A percentile compares a stretch with the other conserved stretches of the same genome.
phyloP scores from a whole-genome alignment of 2,113 vertebrate genomes.

The Sula dactylatra region DNA sequence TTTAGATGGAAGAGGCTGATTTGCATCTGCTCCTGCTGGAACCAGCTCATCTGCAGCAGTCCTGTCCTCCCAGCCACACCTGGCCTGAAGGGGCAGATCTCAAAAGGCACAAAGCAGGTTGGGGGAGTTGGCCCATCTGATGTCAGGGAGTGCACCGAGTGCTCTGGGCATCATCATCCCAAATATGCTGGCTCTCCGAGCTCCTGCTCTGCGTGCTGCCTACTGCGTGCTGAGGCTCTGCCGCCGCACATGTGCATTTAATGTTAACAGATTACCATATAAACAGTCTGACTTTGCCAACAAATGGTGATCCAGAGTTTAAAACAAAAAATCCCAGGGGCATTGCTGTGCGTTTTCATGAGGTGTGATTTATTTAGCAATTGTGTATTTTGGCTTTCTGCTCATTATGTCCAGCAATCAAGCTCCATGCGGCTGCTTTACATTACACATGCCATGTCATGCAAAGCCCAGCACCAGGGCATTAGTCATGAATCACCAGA shows the following conservation, averaged over 20 bases:
- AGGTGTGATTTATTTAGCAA: constrained; percentile 20
- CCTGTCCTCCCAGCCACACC: neutral
- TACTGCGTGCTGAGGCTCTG: rapidly evolving
- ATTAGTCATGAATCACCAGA: neutral
- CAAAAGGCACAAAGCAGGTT: neutral
- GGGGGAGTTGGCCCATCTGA: rapidly evolving
- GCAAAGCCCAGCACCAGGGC: neutral
- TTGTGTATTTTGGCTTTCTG: constrained; percentile 50
- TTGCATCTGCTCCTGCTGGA: neutral
- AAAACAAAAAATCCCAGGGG: constrained; percentile 25
- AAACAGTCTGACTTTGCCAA: constrained; percentile 16
- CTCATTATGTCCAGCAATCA: neutral
- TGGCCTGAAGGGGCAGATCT: neutral
- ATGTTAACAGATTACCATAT: neutral
- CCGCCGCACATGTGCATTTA: neutral
- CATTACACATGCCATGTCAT: neutral
- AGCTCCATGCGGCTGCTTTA: neutral
- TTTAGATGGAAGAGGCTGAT: neutral
- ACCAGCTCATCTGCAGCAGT: neutral
- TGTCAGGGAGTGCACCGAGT: neutral
- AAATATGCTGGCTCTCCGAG: rapidly evolving
- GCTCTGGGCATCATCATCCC: neutral
- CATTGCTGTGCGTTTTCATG: neutral
- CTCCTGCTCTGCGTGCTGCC: neutral
- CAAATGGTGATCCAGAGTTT: constrained; percentile 23